These are phyloP conservation scores for Polypterus bichir DNA, from an alignment of 2,113 vertebrate genomes.

Conservation along the genomic window DNA sequence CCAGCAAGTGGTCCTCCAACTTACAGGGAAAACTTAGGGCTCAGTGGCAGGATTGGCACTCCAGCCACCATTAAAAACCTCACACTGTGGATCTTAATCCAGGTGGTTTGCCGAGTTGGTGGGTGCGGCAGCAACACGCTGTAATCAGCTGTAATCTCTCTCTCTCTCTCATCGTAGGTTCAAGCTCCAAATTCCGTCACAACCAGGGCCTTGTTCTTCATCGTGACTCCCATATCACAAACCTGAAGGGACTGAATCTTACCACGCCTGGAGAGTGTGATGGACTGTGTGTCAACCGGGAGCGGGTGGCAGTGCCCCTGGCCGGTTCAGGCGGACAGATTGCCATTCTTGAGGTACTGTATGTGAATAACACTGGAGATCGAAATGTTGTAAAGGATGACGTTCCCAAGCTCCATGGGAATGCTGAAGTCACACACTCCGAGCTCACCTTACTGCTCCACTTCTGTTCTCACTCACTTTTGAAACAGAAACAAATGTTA, in stretches of 20 bases:
- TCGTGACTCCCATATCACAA: slow-evolving; percentile 79
- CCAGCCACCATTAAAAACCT: too few relatives aligned
- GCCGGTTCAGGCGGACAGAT: slow-evolving; percentile 79
- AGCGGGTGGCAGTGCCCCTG: slow-evolving; percentile 68
- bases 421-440: too few relatives aligned
- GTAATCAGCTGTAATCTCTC: neutral
- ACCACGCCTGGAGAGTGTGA: slow-evolving; percentile 85
- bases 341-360: slow-evolving; percentile 68
- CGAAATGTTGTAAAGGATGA: neutral
- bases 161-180: slow-evolving; percentile 35
- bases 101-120: too few relatives aligned
- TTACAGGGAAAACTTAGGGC: too few relatives aligned
- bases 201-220: slow-evolving; percentile 68
- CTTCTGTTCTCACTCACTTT: too few relatives aligned
- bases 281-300: slow-evolving; percentile 72
- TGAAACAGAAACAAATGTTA: too few relatives aligned
- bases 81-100: too few relatives aligned
- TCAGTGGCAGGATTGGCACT: too few relatives aligned
- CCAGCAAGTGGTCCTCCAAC: too few relatives aligned
- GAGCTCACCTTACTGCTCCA: too few relatives aligned
- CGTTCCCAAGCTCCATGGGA: too few relatives aligned
- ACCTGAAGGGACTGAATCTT: slow-evolving; percentile 78
- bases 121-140: too few relatives aligned
- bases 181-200: slow-evolving; percentile 80
- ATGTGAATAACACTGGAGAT: neutral